Evolutionary conservation across 2,888 invertebrate species (phyloP).

Genomic region (Melikaiella ostensackeni): DNA sequence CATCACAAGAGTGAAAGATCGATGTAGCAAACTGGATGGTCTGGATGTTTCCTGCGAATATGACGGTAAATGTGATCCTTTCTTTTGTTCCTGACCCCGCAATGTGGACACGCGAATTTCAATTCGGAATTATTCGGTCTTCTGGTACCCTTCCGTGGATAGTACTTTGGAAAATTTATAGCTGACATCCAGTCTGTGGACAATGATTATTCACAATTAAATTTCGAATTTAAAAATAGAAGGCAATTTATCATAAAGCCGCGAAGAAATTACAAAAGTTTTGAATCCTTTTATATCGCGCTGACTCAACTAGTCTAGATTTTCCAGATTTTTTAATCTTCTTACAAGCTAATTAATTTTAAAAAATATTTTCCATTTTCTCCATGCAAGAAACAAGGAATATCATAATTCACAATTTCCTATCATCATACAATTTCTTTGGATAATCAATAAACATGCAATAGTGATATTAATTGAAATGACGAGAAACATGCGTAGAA

Average conservation of each 20-base stretch:
- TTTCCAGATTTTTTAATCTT: not conserved
- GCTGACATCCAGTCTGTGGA: constrained; percentile 54
- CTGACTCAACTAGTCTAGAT: not conserved
- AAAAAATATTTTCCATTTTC: not conserved
- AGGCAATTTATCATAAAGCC: not conserved
- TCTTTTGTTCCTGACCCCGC: constrained; percentile 71
- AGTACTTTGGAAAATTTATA: constrained; percentile 50
- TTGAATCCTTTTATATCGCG: not conserved
- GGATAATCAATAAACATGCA: not conserved
- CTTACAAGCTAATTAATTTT: not conserved
- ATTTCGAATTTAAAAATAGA: not conserved
- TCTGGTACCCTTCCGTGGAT: constrained; percentile 40
- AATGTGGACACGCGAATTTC: constrained; percentile 76
- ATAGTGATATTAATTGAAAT: not conserved
- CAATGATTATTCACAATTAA: constrained; percentile 42
- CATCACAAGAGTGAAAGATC: constrained; percentile 56
- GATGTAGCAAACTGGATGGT: constrained; percentile 66
- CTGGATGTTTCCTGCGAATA: constrained; percentile 71
- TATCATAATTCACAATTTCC: not conserved
- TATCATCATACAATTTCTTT: not conserved
- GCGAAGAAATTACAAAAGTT: not conserved
- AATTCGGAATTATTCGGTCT: constrained; percentile 57
- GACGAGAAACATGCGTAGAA: not conserved
- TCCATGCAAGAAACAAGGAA: constrained; percentile 18
- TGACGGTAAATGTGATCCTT: constrained; percentile 74